phyloP scores from a whole-genome alignment of 2,888 invertebrate genomes.

The Ceraclea dissimilis region DNA sequence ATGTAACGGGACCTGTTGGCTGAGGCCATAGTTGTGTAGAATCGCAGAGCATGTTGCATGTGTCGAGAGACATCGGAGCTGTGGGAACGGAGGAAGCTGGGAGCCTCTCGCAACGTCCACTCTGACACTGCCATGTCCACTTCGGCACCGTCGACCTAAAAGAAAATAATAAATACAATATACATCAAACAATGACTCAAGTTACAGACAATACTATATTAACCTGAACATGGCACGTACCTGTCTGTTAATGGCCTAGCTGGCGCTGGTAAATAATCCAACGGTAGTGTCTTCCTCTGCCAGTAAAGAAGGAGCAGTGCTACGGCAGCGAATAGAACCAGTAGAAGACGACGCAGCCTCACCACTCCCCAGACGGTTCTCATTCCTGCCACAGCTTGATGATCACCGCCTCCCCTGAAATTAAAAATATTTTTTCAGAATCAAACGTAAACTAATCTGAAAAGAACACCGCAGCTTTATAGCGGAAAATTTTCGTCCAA shows the following conservation, averaged over 20 bases:
- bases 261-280: constrained; percentile 35
- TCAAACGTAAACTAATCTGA: background rate
- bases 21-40: constrained; percentile 71
- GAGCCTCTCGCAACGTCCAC: constrained; percentile 60
- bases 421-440: constrained; percentile 1
- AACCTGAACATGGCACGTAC: background rate
- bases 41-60: constrained; percentile 74
- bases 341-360: constrained; percentile 49
- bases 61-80: constrained; percentile 51
- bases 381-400: constrained; percentile 42
- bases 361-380: constrained; percentile 45
- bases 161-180: constrained; percentile 22
- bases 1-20: constrained; percentile 62
- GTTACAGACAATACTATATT: background rate
- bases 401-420: constrained; percentile 45
- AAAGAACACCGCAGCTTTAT: too few species aligned
- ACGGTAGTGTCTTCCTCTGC: constrained; percentile 47
- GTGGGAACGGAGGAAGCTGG: constrained; percentile 37
- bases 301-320: constrained; percentile 54
- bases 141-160: constrained; percentile 49
- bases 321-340: constrained; percentile 48
- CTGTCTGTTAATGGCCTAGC: constrained; percentile 34
- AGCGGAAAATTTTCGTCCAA: too few species aligned
- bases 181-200: background rate
- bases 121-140: constrained; percentile 71